Evolutionary conservation across 2,797 vertebrate genomes (phyloP), one percentile per base, ranked within the genome.

Genomic region (Anabas testudineus): DNA sequence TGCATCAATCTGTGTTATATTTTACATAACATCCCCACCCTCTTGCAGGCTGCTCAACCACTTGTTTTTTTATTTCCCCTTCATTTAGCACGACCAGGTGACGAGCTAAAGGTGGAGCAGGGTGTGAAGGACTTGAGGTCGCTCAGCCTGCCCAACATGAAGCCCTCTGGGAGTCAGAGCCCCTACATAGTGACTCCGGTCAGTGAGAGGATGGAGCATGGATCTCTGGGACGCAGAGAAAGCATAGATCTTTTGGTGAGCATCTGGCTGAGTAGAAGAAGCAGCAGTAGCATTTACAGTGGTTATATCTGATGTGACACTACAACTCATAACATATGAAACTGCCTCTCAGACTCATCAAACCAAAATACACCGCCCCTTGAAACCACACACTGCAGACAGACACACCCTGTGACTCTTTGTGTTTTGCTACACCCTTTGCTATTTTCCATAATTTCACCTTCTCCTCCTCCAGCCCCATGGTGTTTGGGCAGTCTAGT

Each of bases 101-200:
- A 96, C 0, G 97, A 98, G 85, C 92, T 96, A 80, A 97, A 97
- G 84, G 96, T 97, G 90, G 97, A 97, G 58, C 95, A 97, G 86
- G 92, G 94, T 0, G 94, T 95, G 42, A 94, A 95, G 80, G 96
- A 97, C 15, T 69, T 95, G 81, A 92, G 94, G 32, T 96, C 95
- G 0, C 90, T 95, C 78, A 96, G 96, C 71, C 86, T 99, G 72
- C 97, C 97, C 61, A 93, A 95, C 87, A 93, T 96, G 93, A 95
- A 94, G 80, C 89, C 93, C 2, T 76, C 91, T 0, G 74, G 72
- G 4, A 76, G 72, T 1, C 70, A 91, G 81, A 91, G 93, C 0
- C 59, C 94, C 0, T 90, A 91, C 78, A 94, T 95, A n/a, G 90
- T 95, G 0, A 81, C 84, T n/a, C 93, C 94, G 0, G 75, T 78